Evolutionary conservation across 1,140 invertebrate genomes (phyloP), one percentile per base, ranked within the genome.

Genomic region (Drosophila seguyi): DNA sequence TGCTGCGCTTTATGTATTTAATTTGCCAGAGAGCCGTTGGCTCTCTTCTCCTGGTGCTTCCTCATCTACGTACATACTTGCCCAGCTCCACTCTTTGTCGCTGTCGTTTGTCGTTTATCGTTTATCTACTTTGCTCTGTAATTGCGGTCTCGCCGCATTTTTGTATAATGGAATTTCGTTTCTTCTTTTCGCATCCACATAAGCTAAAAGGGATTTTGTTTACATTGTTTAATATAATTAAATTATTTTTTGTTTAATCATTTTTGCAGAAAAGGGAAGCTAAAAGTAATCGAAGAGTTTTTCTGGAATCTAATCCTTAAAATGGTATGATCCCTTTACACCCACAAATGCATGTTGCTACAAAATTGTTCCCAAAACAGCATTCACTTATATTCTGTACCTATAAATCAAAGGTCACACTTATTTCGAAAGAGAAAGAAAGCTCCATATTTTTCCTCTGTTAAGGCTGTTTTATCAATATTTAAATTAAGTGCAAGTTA

Each of bases 121-220:
- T 78, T 78, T 75, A 83, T 82, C 68, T 52, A 60, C 50, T 44
- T 60, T 67, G 53, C 67, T 58, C 60, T 83, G 75, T 65, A 83
- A 79, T 82, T 71, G 67, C 67, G 63, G 63, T 71, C 65, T 71
- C 63, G 63, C 27, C 67, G 67, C 65, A 77, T 56, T 66, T 57
- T 75, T 75, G 67, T 72, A 76, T 50, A 77, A 81, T 77, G 60
- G 58, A 58, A 39, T 53, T 62, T 41, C 36, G 52, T 63, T 31
- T 61, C 56, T 48, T 13, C 34, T 39, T 44, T 22, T 36, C 25
- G 31, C 34, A 38, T 14, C 48, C 18, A 22, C 20, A 20, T 22
- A n/a, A 11, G 20, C 25, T 29, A 27, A 16, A 13, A 44, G 16
- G 42, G 16, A 36, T 36, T 53, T 36, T 56, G 39, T 47, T 48